These are phyloP conservation scores for Aphelenchoides bicaudatus DNA, from an alignment of 2,888 invertebrate species.

Conservation along the genomic window DNA sequence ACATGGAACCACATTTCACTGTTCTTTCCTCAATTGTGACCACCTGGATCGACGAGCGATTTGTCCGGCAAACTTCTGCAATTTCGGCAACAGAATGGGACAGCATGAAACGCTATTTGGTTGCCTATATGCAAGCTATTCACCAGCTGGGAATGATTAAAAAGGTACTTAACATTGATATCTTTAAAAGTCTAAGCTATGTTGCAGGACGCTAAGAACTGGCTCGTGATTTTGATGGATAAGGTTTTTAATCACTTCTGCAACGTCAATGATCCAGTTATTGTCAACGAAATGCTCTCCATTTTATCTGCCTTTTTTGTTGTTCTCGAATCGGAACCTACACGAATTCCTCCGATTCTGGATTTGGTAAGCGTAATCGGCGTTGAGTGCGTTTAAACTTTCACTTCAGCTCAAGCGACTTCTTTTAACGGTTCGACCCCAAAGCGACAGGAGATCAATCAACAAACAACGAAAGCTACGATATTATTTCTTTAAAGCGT, in stretches of 20 bases:
- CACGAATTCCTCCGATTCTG: conserved; percentile 27
- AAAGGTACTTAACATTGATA: neutral
- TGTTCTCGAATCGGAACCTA: conserved; percentile 30
- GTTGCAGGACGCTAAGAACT: conserved; percentile 31
- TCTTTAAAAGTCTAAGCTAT: neutral
- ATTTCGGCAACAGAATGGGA: conserved; percentile 36
- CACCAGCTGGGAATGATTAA: conserved; percentile 26
- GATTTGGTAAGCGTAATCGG: conserved; percentile 9
- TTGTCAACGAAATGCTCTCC: conserved; percentile 39
- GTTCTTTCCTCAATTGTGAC: conserved; percentile 27
- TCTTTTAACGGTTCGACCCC: neutral
- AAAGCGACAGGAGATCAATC: conserved; percentile 8
- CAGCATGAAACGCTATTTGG: conserved; percentile 37
- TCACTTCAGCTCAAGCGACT: neutral
- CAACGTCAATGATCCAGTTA: conserved; percentile 13
- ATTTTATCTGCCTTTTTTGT: conserved; percentile 40
- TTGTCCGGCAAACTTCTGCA: conserved; percentile 26
- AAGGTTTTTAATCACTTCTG: conserved; percentile 26
- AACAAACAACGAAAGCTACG: neutral
- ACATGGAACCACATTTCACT: conserved; percentile 29
- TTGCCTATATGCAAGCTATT: conserved; percentile 26
- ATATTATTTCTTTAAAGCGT: conserved; percentile 28
- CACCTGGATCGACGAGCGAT: conserved; percentile 36
- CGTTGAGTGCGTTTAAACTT: neutral
- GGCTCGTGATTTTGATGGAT: conserved; percentile 33